A percentile compares a stretch with the other conserved stretches of the same genome.
phyloP scores from a whole-genome alignment of 2,113 vertebrate species.

The Scomber japonicus region DNA sequence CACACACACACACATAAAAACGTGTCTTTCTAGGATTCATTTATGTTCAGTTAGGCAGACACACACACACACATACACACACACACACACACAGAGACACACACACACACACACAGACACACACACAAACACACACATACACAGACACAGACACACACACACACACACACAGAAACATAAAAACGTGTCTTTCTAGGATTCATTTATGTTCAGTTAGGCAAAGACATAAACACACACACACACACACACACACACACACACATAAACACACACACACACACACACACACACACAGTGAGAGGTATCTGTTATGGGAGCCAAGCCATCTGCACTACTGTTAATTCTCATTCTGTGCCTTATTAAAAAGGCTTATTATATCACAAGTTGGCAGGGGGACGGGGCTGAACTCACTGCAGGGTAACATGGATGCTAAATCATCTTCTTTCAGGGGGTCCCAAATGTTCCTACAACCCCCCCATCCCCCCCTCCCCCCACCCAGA shows the following conservation, averaged over 20 bases:
- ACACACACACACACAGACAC: background rate
- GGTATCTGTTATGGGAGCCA: constrained; percentile 22
- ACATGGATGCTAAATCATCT: constrained; percentile 7
- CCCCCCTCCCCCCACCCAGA: constrained; percentile 1
- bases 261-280: background rate
- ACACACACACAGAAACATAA: too few species aligned
- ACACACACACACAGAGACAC: too few species aligned
- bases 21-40: too few species aligned
- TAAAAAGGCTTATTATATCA: constrained; percentile 50
- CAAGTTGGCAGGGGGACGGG: constrained; percentile 13
- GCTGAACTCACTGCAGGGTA: constrained; percentile 12
- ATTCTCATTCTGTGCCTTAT: constrained; percentile 41
- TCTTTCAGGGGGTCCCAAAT: constrained; percentile 27
- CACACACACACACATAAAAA: too few species aligned
- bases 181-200: too few species aligned
- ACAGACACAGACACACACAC: too few species aligned
- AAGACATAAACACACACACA: background rate
- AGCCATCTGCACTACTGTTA: constrained; percentile 51
- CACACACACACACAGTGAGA: background rate
- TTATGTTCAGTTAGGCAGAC: background rate
- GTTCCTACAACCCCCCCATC: background rate
- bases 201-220: constrained; percentile 7
- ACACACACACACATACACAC: too few species aligned
- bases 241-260: background rate
- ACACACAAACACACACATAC: too few species aligned